Evolutionary conservation across 2,797 vertebrate species (phyloP), one percentile per base, ranked within the genome.

Genomic region (Spatula clypeata): DNA sequence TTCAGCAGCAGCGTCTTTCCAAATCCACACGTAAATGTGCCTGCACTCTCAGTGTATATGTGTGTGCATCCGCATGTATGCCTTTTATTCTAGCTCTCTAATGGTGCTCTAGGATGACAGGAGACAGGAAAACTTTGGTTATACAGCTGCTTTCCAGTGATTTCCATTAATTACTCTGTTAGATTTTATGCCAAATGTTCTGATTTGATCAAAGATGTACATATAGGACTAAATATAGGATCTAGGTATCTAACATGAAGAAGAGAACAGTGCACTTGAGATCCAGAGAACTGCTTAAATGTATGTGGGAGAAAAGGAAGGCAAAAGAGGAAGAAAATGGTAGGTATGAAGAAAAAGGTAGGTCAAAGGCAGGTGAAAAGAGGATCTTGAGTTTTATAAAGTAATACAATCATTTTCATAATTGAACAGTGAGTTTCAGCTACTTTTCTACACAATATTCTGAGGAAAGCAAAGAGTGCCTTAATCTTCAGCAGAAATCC

Each of bases 61-160:
- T 4, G 1, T 5, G 4, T 5, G 2, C 2, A 14, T 62, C 11
- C 40, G 27, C 2, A 1, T 29, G 5, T 7, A 4, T 8, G 31
- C 11, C 60, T 80, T 75, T 74, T 27, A 75, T 40, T 16, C 27
- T 45, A 19, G 11, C 6, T 75, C 4, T 85, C 13, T 54, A 27
- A 42, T 32, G 15, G 7, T 86, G 19, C 13, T 75, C 36, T 80
- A 53, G 32, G 11, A 23, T 47, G 7, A 77, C 8, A 64, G 8
- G 60, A 57, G 16, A 54, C 11, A 42, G 9, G 7, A 80, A 87
- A 79, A 9, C 13, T 54, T 4, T n/a, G 15, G 16, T 47, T 58
- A 64, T 92, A 69, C 13, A 57, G 2, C 1, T 71, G 11, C 47
- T 89, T 89, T 55, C 27, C 57, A 80, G 27, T 32, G 36, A 67